Evolutionary conservation across 2,888 invertebrate species (phyloP), one percentile per base, ranked within the genome.

Genomic region (Ormyrus rosae): DNA sequence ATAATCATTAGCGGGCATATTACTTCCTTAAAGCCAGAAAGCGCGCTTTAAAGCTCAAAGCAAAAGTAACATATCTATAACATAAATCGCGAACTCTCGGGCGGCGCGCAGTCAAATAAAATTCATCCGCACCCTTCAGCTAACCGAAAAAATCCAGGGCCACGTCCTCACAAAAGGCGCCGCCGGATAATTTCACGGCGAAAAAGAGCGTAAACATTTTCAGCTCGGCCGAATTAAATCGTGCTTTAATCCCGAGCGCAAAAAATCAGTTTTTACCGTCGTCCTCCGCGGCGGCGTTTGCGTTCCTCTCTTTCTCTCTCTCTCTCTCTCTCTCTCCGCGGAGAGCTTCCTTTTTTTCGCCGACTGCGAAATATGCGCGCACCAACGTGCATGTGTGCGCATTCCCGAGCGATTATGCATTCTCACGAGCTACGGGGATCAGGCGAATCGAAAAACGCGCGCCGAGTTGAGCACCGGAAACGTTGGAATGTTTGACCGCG

Each of bases 371-470:
- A 80, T 55, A 70, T 50, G 50, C 58, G 58, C 45, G 11, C 6
- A 7, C 13, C 46, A 7, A 6, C 19, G 10, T 67, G 51, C 53
- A 53, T 34, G 46, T 5, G 56, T n/a, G 60, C 76, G 60, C 76
- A 68, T 78, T 75, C 61, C 77, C 45, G 19, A 53, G 61, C 76
- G 73, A 77, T 78, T 78, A 78, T 78, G 64, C 76, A 78, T 69
- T 81, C 60, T 65, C 69, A 78, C 67, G 77, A 63, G 48, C n/a
- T n/a, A 13, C 7, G 45, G 10, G 50, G 61, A 53, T 48, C 51
- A 53, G 64, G 6, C 56, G 67, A 67, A 67, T 71, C 45, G 60
- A 34, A 77, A 68, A 77, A 81, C 46, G 46, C 53, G 19, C 3
- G 3, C 34, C 34, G 34, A 34, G 34, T 34, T 34, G 34, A 34